Conservation (phyloP, 2,113 vertebrate species). For the Aramus guarauna region DNA sequence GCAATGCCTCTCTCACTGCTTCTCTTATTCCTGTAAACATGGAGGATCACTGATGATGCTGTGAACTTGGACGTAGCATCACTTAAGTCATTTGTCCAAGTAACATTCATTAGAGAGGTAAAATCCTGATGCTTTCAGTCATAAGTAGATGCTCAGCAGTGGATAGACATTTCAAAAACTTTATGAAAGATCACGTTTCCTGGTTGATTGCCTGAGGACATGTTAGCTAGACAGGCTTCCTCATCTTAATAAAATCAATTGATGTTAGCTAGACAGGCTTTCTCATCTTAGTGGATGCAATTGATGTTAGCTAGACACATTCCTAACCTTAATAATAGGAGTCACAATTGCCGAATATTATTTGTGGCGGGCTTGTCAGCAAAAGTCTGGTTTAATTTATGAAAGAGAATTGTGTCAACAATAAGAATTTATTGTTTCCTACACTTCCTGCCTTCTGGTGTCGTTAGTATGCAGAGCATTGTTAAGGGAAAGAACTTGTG, state of each 20-base stretch:
- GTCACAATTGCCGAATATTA: not conserved
- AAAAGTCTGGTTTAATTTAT: slow-evolving; percentile 43
- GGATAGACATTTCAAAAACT: not conserved
- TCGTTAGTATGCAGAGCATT: not conserved
- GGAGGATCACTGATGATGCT: not conserved
- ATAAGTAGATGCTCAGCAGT: not conserved
- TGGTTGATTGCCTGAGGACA: not conserved
- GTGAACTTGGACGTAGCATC: not conserved
- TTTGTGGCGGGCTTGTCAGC: slow-evolving; percentile 45
- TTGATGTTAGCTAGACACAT: slow-evolving; percentile 11
- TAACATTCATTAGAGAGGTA: not conserved
- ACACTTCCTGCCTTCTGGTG: slow-evolving; percentile 23
- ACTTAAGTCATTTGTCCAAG: not conserved
- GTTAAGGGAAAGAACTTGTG: not conserved
- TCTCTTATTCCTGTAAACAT: not conserved
- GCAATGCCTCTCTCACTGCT: not conserved
- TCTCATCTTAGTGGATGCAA: not conserved
- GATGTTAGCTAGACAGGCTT: slow-evolving; percentile 19
- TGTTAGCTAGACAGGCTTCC: slow-evolving; percentile 20
- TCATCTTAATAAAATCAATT: slow-evolving; percentile 29
- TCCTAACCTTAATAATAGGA: slow-evolving; percentile 20
- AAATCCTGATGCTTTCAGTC: not conserved
- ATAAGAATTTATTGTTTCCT: slow-evolving; percentile 38
- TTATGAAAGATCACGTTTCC: not conserved
- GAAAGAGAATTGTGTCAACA: slow-evolving; percentile 10